Evolutionary conservation across 2,888 invertebrate genomes (phyloP).

Genomic region (Meganola albula): DNA sequence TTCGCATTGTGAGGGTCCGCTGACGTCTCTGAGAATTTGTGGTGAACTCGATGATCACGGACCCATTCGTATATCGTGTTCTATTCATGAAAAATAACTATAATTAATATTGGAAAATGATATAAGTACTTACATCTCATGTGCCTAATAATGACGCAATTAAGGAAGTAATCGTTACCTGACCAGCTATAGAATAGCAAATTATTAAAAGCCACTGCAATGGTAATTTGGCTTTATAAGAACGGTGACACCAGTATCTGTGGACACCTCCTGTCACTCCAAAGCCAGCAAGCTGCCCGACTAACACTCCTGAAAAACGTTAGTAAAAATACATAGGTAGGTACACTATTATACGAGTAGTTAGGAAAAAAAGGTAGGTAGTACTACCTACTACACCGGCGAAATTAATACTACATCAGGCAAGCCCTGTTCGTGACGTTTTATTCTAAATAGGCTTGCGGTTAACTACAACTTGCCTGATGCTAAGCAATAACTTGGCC

Average conservation of each 20-base stretch:
- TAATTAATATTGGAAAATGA: background rate
- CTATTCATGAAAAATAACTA: slow-evolving; percentile 46
- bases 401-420: too few relatives aligned
- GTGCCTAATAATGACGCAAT: background rate
- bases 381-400: too few relatives aligned
- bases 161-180: slow-evolving; percentile 49
- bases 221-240: slow-evolving; percentile 81
- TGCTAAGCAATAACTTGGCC: too few relatives aligned
- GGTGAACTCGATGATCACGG: slow-evolving; percentile 86
- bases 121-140: background rate
- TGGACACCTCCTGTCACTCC: slow-evolving; percentile 84
- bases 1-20: slow-evolving; percentile 90
- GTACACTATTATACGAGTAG: too few relatives aligned
- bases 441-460: too few relatives aligned
- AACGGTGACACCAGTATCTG: slow-evolving; percentile 81
- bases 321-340: too few relatives aligned
- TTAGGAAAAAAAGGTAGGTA: too few relatives aligned
- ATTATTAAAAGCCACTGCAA: slow-evolving; percentile 77
- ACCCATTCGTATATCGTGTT: slow-evolving; percentile 85
- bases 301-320: slow-evolving; percentile 65
- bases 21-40: slow-evolving; percentile 85
- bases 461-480: too few relatives aligned
- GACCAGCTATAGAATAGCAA: slow-evolving; percentile 81
- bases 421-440: too few relatives aligned
- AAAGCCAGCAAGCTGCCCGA: slow-evolving; percentile 79